These are phyloP conservation scores for Hedya salicella DNA, from an alignment of 2,888 invertebrate genomes.

Conservation along the genomic window DNA sequence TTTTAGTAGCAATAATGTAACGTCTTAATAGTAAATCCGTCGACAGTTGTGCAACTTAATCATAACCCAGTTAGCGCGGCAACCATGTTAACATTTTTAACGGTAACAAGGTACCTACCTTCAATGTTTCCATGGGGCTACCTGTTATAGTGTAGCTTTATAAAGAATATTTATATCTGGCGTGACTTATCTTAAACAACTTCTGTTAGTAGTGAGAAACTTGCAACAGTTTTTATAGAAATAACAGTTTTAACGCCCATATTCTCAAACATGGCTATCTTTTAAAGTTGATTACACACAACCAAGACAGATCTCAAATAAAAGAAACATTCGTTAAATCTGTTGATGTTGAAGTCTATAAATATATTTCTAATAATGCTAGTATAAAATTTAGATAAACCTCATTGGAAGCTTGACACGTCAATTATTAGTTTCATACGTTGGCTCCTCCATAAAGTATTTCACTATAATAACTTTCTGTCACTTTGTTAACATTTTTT, in stretches of 20 bases:
- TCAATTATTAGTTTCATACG: too few species aligned
- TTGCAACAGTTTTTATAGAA: conserved; percentile 2
- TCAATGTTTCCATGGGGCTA: conserved; percentile 27
- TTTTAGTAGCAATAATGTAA: conserved; percentile 43
- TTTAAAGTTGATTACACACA: too few species aligned
- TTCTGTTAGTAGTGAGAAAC: conserved; percentile 15
- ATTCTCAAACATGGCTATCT: too few species aligned
- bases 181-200: conserved; percentile 15
- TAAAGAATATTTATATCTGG: conserved; percentile 2
- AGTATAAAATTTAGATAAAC: too few species aligned
- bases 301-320: background rate
- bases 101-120: conserved; percentile 34
- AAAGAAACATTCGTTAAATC: too few species aligned
- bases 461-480: too few species aligned
- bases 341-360: too few species aligned
- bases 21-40: conserved; percentile 43
- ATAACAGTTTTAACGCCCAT: too few species aligned
- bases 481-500: conserved; percentile 8
- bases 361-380: too few species aligned
- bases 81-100: conserved; percentile 40
- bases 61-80: conserved; percentile 42
- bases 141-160: conserved; percentile 18
- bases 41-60: conserved; percentile 43
- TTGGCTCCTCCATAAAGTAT: too few species aligned
- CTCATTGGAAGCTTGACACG: too few species aligned